Conservation (phyloP, 30 jellyfish, hydroid and myxozoan species). For the Turritopsis dohrnii region DNA sequence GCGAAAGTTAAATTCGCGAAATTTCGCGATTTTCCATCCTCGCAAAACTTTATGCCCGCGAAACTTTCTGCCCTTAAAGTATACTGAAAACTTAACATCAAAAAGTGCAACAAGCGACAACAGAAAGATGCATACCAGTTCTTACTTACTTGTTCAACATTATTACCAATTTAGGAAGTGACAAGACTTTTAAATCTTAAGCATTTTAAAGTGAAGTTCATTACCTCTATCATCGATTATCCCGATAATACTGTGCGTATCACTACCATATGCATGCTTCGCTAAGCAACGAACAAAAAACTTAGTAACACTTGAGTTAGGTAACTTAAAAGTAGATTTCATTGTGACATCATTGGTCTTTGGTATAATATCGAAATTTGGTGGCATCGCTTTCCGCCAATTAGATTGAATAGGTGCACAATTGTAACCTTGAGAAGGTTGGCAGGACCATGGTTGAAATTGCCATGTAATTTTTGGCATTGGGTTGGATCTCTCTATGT, state of each 20-base stretch:
- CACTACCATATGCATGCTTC: conserved; percentile 16
- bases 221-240: conserved; percentile 26
- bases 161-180: too few species aligned
- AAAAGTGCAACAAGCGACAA: too few species aligned
- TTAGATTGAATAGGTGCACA: conserved; percentile 20
- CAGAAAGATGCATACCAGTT: too few species aligned
- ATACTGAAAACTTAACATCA: too few species aligned
- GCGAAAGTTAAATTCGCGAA: too few species aligned
- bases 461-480: conserved; percentile 59
- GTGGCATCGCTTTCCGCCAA: conserved; percentile 20
- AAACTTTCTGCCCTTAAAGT: too few species aligned
- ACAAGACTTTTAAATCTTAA: too few species aligned
- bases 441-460: conserved; percentile 68
- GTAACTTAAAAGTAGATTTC: conserved; percentile 20
- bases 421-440: conserved; percentile 10
- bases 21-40: too few species aligned
- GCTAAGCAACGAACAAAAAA: conserved; percentile 29
- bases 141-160: too few species aligned
- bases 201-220: not conserved
- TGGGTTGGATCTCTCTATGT: conserved; percentile 48
- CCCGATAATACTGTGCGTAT: conserved; percentile 22
- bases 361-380: conserved; percentile 11
- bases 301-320: not conserved
- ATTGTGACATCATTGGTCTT: not conserved
- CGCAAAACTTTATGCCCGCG: too few species aligned